Evolutionary conservation across 2,888 invertebrate species (phyloP), one percentile per base, ranked within the genome.

Genomic region (Aproaerema taeniolella): DNA sequence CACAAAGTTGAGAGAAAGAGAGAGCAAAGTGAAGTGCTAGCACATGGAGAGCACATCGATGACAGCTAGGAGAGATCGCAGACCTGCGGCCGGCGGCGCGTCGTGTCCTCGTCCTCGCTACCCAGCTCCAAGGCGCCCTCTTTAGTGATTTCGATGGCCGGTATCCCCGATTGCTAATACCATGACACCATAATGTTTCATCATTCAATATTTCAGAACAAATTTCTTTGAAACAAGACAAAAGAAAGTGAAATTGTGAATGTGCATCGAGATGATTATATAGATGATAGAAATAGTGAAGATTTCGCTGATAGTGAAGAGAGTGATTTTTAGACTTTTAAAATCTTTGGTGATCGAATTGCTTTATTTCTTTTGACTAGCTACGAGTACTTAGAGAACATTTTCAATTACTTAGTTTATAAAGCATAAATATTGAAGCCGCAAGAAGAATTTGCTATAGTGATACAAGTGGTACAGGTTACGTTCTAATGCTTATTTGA

Each of bases 91-190:
- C 79, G 80, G 63, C 77, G 81, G 51, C 71, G 77, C 66, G 77
- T 61, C 49, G 75, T 63, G 55, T 85, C 80, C 69, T 87, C 87
- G 58, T 93, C 93, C 72, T 92, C 92, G 72, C 91, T 91, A 79
- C 90, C 89, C 85, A 91, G 89, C 76, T 92, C 91, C 72, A 91
- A 89, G 51, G 73, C 78, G 54, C 76, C 75, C 73, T 95, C 94
- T 89, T 94, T 94, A 71, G 93, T 93, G 78, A 95, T 94, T 89
- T 94, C 94, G 80, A 88, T 88, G 77, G 88, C 87, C 66, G 88
- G 88, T 79, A 88, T 87, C 77, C 88, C 87, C 70, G 87, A 86
- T 80, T 86, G 85, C 86, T 86, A 68, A 80, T 71, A 81, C 82
- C 81, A 83, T 70, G 85, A 67, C 81, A 81, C 82, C 71, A 83